Conservation (phyloP, 1,140 invertebrate genomes). For the Manduca sexta region DNA sequence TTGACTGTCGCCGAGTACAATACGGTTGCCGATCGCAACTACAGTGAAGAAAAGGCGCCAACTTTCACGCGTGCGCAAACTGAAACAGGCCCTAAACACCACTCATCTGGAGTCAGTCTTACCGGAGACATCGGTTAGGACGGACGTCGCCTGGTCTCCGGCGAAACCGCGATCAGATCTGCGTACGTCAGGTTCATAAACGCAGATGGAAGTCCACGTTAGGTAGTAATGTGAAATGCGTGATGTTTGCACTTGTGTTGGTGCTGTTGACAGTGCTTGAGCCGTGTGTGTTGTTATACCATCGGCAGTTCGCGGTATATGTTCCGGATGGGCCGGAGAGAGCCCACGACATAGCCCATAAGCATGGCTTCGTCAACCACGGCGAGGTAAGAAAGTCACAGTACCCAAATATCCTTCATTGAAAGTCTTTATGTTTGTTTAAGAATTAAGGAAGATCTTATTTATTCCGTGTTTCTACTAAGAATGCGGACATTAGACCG, state of each 20-base stretch:
- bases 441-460: too few species aligned
- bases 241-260: constrained; percentile 50
- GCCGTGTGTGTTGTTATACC: constrained; percentile 68
- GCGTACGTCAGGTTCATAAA: neutral
- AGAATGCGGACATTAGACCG: too few species aligned
- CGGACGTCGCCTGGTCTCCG: constrained; percentile 22
- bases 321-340: constrained; percentile 72
- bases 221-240: constrained; percentile 54
- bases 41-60: constrained; percentile 63
- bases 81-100: constrained; percentile 27
- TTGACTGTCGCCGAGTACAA: constrained; percentile 58
- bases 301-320: constrained; percentile 79
- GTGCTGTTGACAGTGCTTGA: constrained; percentile 57
- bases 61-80: constrained; percentile 49
- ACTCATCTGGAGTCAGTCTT: constrained; percentile 52
- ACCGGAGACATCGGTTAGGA: constrained; percentile 23
- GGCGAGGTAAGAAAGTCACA: constrained; percentile 74
- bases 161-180: neutral
- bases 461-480: too few species aligned
- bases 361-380: constrained; percentile 77
- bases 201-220: constrained; percentile 5
- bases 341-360: constrained; percentile 74
- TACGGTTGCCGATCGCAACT: constrained; percentile 43
- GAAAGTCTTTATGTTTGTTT: too few species aligned
- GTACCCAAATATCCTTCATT: too few species aligned